Base-by-base conservation (phyloP, 92 coral and sea anemone genomes). In the Meandrina meandrites region DNA sequence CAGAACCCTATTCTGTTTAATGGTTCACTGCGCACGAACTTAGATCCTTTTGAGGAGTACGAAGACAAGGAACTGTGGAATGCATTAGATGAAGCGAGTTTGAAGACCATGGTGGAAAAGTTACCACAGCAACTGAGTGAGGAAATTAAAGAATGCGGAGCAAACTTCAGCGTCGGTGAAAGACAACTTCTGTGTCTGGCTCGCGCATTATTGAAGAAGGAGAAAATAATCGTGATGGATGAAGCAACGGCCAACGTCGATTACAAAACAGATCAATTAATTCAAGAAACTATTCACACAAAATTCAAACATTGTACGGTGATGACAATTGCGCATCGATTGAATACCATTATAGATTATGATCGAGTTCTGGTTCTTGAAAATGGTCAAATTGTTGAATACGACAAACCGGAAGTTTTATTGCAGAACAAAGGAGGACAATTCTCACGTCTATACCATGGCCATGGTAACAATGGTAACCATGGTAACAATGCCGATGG, bases 231-330 rank as follows among this genome's bases (percentile, higher is more conserved):
- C n/a, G 93, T 93, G 13, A 80, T 93, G 82, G 95, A 93, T 58
- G 93, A 93, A 81, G 93, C 95, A 16, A 93, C 95, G n/a, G 92
- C 95, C 27, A 86, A 87, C 40, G 95, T 93, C 35, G 95, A 93
- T 72, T 90, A 93, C 88, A 93, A 93, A 70, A 93, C 95, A 35
- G 95, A 93, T 80, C 95, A 91, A 13, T 68, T 93, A 62, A 90
- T 93, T 32, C 95, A 93, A 78, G 95, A 93, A 88, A 75, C 88
- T 40, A 90, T 93, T 27, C 91, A 91, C 37, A 90, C 93, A 54
- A 81, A 88, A 89, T 90, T 90, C 64, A 90, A 90, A 75, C 86
- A 90, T 51, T 83, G 91, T 86, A 93, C 95, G 0, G 80, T 90
- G 10, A 84, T 93, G 14, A 93, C 95, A 8, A 86, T 93, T 16